Evolutionary conservation across 2,113 vertebrate genomes (phyloP).

Genomic region (Mesoclemmys tuberculata): DNA sequence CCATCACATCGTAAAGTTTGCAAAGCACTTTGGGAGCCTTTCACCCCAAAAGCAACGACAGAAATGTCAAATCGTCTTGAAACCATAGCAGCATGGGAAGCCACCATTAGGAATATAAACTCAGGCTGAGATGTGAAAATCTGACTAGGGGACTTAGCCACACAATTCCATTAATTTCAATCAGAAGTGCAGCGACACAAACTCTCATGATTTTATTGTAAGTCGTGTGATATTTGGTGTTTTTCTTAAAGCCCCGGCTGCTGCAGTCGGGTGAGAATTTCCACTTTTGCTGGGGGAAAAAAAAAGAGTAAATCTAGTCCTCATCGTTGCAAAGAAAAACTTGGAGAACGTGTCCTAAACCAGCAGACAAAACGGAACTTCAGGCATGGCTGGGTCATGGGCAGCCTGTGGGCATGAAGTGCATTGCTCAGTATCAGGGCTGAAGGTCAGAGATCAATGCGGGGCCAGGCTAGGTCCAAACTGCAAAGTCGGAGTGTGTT

Average conservation of each 20-base stretch:
- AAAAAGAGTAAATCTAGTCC: neutral
- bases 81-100: rapidly evolving
- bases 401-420: neutral
- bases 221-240: neutral
- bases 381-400: neutral
- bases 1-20: neutral
- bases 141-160: constrained; percentile 3
- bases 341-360: neutral
- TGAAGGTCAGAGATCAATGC: neutral
- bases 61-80: neutral
- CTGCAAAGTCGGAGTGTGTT: neutral
- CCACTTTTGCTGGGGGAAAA: neutral
- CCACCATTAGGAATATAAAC: neutral
- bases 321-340: neutral
- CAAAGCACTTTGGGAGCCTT: constrained; percentile 48
- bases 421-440: too few species aligned
- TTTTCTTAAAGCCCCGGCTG: neutral
- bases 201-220: neutral
- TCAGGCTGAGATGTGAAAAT: neutral
- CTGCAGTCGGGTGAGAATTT: neutral
- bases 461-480: neutral
- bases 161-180: constrained; percentile 11
- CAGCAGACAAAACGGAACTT: neutral
- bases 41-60: neutral
- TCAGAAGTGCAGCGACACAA: neutral